Evolutionary conservation across 64 coral and sea anemone species (phyloP), one percentile per base, ranked within the genome.

Genomic region (Dendronephthya gigantea): DNA sequence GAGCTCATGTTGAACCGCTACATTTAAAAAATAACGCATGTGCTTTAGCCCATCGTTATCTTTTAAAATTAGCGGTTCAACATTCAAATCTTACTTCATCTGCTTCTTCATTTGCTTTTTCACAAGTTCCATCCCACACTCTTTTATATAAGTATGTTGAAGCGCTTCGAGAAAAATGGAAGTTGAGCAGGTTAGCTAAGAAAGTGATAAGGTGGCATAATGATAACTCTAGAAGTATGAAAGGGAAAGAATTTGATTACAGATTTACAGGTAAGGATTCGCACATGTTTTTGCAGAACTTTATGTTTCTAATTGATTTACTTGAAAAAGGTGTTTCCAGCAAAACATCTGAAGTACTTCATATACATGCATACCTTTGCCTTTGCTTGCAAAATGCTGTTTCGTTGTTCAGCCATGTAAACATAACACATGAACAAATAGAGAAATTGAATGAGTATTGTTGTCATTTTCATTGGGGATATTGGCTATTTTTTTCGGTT

Each of bases 1-100:
- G 85, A 68, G 85, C 11, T 6, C 41, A 45, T 45, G 41, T 45
- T 45, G 41, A 45, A 45, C 41, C 41, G 41, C 41, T 45, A 23
- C 88, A 90, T 66, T 2, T 22, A 9, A 93, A 93, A 48, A 88
- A 93, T 30, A 90, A 93, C 50, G 85, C 88, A 7, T 90, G 92
- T 40, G 88, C 90, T 27, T 82, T 90, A 37, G 6, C 89, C 15
- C 87, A 87, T 40, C 88, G 45, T 37, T 8, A 4, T 50, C 49
- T 94, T 85, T 43, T 86, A 59, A 69, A 88, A 85, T 55, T 90
- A 68, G 48, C 7, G n/a, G 87, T 90, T 89, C 75, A 32, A 7
- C 89, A 83, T 35, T 93, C 92, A 41, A 48, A 0, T n/a, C n/a
- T n/a, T n/a, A n/a, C n/a, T n/a, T n/a, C n/a, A 25, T 49, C 86